These are phyloP conservation scores for Ceratothoa steindachneri DNA, from an alignment of 2,888 invertebrate species.

Conservation along the genomic window DNA sequence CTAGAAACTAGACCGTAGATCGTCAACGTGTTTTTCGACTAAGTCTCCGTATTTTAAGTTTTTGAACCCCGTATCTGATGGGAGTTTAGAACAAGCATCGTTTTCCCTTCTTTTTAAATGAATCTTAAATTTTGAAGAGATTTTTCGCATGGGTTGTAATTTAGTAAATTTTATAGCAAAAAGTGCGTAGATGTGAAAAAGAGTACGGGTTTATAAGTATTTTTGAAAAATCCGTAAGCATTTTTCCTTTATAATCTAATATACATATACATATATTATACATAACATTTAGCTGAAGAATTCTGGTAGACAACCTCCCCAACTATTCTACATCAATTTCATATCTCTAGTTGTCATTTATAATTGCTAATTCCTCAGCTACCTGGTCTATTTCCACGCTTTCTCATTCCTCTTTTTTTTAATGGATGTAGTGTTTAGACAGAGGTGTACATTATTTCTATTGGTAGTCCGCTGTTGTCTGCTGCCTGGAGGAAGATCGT, in stretches of 20 bases:
- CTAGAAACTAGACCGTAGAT: slow-evolving; percentile 9
- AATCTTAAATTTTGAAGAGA: not conserved
- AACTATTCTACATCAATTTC: not conserved
- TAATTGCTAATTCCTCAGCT: not conserved
- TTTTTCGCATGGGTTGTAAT: slow-evolving; percentile 7
- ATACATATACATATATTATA: too few relatives aligned
- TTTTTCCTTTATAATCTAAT: not conserved
- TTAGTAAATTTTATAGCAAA: not conserved
- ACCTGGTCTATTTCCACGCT: not conserved
- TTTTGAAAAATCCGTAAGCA: slow-evolving; percentile 9
- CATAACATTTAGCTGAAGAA: not conserved
- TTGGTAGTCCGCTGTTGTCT: not conserved
- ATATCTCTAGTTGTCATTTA: not conserved
- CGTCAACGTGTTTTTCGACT: not conserved
- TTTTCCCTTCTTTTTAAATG: not conserved
- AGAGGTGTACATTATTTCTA: not conserved
- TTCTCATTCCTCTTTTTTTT: not conserved
- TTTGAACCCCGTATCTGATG: slow-evolving; percentile 8
- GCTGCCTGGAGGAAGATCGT: not conserved
- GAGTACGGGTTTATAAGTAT: slow-evolving; percentile 2
- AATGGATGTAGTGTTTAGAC: not conserved
- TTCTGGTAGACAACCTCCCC: not conserved
- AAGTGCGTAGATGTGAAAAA: not conserved
- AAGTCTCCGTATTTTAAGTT: not conserved
- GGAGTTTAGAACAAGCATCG: not conserved